Evolutionary conservation across 2,113 vertebrate genomes (phyloP).

Genomic region (Anarhynchus alexandrinus): DNA sequence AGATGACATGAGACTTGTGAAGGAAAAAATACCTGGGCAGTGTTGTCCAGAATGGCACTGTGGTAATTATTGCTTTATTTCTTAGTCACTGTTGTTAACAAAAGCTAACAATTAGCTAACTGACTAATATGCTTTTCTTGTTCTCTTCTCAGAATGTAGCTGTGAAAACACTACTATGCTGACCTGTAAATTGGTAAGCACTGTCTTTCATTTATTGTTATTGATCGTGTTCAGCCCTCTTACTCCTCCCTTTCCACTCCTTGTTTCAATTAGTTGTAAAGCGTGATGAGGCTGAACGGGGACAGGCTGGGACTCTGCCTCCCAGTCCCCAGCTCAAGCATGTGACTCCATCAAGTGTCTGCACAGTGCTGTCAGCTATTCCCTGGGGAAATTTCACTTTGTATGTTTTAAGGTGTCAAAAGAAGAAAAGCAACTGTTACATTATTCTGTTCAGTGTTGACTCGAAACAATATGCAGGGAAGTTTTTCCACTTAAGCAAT

Average conservation of each 20-base stretch:
- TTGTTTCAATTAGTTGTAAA: neutral
- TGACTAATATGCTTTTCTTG: neutral
- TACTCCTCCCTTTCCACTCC: neutral
- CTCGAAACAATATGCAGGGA: neutral
- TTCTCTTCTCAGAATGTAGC: constrained; percentile 83
- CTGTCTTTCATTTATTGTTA: neutral
- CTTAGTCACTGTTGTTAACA: neutral
- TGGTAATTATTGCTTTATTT: constrained; percentile 77
- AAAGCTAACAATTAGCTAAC: neutral
- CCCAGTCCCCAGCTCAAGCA: neutral
- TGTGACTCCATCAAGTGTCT: neutral
- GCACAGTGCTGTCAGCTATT: neutral
- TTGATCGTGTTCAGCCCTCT: neutral
- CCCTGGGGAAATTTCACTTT: neutral
- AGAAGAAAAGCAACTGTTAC: neutral
- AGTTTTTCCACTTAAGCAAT: neutral
- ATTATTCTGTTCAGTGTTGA: neutral
- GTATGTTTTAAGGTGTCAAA: neutral
- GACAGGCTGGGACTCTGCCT: neutral
- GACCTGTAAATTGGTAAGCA: constrained; percentile 88
- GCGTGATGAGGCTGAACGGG: neutral
- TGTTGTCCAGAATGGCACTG: constrained; percentile 91
- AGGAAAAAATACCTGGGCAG: constrained; percentile 74
- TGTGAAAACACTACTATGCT: constrained; percentile 82
- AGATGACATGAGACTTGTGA: constrained; percentile 81